Evolutionary conservation across 2,113 vertebrate genomes (phyloP), one percentile per base, ranked within the genome.

Genomic region (Eclectus roratus): DNA sequence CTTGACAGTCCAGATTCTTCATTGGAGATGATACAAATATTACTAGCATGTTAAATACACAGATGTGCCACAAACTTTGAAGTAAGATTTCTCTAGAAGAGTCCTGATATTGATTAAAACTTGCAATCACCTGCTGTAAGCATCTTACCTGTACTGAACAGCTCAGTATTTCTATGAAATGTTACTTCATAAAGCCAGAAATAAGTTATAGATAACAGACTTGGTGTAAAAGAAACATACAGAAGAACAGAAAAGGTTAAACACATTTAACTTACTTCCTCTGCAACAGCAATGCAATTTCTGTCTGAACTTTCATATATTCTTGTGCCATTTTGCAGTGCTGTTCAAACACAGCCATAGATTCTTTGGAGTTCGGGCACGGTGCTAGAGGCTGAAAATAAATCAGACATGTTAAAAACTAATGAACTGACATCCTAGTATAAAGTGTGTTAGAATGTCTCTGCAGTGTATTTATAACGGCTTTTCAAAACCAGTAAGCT

Each of bases 321-420:
- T 99, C 99, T 97, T 99, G 99, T 82, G 99, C 99, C 99, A 99
- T 99, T 98, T 99, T 99, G 98, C 99, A 99, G 97, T 99, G 99
- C 96, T 99, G 99, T 97, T 99, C 99, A 97, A 99, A 99, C 91
- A 99, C 99, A 81, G 99, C 99, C 99, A 99, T 99, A 89, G 99
- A 99, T 98, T 99, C 99, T 99, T 99, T 99, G 97, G 99, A 99
- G 98, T 99, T 99, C 89, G 99, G 99, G 97, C 99, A 99, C 6
- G 99, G 99, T 96, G 99, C 99, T 52, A 99, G 98, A 88, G 99
- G 99, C 99, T 99, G 98, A 80, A 98, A 98, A 98, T 89, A 97
- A 97, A 97, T 94, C 91, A 97, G 33, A 70, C 93, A 96, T 46
- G 78, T 95, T 89, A 97, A 97, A 97, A 97, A 91, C 89, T 84